phyloP scores from a whole-genome alignment of 2,888 invertebrate species.

The Hedya salicella region DNA sequence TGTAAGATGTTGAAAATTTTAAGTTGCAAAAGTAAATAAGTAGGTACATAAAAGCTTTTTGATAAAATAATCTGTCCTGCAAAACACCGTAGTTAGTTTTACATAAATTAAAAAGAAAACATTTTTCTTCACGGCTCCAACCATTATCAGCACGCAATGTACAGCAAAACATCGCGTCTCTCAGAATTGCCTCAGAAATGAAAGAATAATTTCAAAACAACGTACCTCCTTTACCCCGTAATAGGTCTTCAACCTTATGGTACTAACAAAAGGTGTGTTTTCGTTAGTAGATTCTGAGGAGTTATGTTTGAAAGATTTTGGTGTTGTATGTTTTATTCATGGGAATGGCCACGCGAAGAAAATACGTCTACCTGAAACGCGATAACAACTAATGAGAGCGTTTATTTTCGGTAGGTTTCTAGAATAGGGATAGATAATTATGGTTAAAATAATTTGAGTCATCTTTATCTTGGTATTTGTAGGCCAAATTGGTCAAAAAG shows the following conservation, averaged over 20 bases:
- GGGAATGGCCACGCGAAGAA: constrained; percentile 37
- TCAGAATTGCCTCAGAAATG: constrained; percentile 27
- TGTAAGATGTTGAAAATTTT: no score
- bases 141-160: constrained; percentile 38
- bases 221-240: neutral
- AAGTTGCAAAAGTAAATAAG: neutral
- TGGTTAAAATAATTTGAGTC: constrained; percentile 2
- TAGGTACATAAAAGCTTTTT: neutral
- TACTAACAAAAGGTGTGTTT: neutral
- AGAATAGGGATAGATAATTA: constrained; percentile 8
- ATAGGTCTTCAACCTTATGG: neutral
- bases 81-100: constrained; percentile 9
- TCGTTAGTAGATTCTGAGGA: neutral
- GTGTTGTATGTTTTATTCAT: constrained; percentile 37
- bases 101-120: constrained; percentile 8
- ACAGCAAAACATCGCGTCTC: constrained; percentile 31
- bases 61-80: neutral
- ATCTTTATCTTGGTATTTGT: neutral
- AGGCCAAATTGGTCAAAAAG: neutral
- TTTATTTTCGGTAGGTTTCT: constrained; percentile 20
- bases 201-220: neutral
- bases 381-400: constrained; percentile 28
- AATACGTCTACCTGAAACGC: constrained; percentile 31
- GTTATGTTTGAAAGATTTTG: neutral
- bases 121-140: constrained; percentile 17